Base-by-base conservation (phyloP, 2,888 invertebrate species). In the Dinocampus coccinellae region DNA sequence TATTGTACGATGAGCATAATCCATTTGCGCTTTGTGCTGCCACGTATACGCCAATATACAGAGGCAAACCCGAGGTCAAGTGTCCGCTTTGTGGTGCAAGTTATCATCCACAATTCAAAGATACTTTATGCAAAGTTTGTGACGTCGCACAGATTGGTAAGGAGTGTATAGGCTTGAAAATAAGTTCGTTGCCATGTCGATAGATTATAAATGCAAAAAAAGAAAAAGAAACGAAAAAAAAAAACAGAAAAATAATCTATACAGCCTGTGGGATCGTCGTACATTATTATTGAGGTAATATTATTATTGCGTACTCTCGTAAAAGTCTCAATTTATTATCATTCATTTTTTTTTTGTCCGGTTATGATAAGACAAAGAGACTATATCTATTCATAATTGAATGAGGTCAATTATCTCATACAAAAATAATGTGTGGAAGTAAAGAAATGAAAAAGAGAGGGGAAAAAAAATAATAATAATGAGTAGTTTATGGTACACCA, bases 1-100 rank as follows among this genome's bases (percentile, higher is more conserved):
- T 99, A 67, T 89, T 92, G 0, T 99, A 99, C 83, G 99, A 99
- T 81, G 97, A 99, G 84, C 97, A 98, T 85, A 99, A 99, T 89
- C 99, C 99, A 0, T 99, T 99, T 88, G 93, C 92, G 70, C 90
- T 99, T 53, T 99, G 99, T 86, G 98, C 96, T 0, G 92, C 93
- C 36, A 93, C 95, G 26, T 99, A 95, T 88, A 94, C 93, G 60
- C 99, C 99, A 0, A 95, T 99, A 72, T 99, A 99, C 84, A 92
- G 96, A 82, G 99, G 99, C 26, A 97, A 97, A 82, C 94, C 97
- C 0, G 97, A 97, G 84, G 93, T 95, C 57, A 97, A 95, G 79
- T 99, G 99, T 84, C 93, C 98, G 0, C 91, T 99, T 34, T 99
- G 99, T 83, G 92, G 91, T 1, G 94, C 97, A 0, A 93, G 93